Conservation (phyloP, 2,797 vertebrate genomes). For the Enteromius afrohamiltoni region DNA sequence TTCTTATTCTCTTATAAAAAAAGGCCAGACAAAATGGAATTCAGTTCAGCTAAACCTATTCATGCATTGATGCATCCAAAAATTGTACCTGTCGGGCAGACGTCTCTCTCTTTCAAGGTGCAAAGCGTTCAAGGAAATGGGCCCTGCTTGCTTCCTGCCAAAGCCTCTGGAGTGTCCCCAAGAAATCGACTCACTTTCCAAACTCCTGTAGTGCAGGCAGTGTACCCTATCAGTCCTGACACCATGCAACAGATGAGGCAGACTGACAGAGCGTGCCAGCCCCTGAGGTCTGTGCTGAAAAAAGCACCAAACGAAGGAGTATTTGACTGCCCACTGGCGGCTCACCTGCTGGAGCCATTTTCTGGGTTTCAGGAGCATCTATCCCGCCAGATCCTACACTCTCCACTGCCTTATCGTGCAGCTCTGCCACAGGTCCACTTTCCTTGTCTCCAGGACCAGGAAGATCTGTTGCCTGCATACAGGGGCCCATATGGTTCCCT, state of each 20-base stretch:
- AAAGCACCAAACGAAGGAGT: constrained; percentile 35
- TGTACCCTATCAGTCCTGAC: constrained; percentile 49
- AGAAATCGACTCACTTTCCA: constrained; percentile 52
- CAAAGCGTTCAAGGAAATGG: constrained; percentile 26
- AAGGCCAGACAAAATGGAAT: constrained; percentile 46
- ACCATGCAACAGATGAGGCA: constrained; percentile 36
- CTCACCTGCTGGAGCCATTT: constrained; percentile 52
- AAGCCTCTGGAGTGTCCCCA: constrained; percentile 32
- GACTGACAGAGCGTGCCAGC: constrained; percentile 27
- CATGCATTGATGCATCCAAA: not conserved
- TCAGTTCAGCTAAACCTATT: not conserved
- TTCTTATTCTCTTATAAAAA: constrained; percentile 30
- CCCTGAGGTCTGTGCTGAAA: constrained; percentile 50
- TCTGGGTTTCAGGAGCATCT: constrained; percentile 58
- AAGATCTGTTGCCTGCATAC: not conserved
- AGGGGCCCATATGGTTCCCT: constrained; percentile 7
- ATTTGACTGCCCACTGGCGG: constrained; percentile 50
- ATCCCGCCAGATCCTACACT: constrained; percentile 53
- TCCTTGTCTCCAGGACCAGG: constrained; percentile 2
- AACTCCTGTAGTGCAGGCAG: constrained; percentile 49
- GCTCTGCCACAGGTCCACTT: constrained; percentile 34
- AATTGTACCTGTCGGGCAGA: constrained; percentile 36
- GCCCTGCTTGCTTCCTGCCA: constrained; percentile 22
- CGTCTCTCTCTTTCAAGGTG: constrained; percentile 29
- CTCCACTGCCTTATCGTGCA: constrained; percentile 31